Percentiles rank a stretch among this genome's conserved stretches.
phyloP scores from a whole-genome alignment of 2,888 invertebrate species.

The Pseudoips prasinana region DNA sequence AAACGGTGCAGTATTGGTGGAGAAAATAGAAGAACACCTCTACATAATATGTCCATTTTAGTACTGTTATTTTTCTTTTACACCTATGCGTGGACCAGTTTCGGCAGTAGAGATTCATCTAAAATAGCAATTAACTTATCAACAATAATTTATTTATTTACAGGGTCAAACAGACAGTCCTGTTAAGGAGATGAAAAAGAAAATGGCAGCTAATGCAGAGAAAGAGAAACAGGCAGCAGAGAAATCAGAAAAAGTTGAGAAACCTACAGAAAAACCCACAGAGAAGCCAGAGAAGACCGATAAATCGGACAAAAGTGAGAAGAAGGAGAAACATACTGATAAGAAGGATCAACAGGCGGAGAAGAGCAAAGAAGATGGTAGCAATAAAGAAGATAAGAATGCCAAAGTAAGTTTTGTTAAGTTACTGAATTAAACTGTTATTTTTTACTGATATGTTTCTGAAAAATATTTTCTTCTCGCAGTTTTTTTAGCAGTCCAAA shows the following conservation, averaged over 20 bases:
- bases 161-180: slow-evolving; percentile 63
- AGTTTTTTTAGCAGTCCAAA: too few species aligned
- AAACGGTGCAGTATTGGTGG: too few species aligned
- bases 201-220: slow-evolving; percentile 68
- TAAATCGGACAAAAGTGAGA: slow-evolving; percentile 32
- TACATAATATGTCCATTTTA: too few species aligned
- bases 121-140: too few species aligned
- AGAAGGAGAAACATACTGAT: slow-evolving; percentile 34
- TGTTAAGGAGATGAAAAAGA: slow-evolving; percentile 74
- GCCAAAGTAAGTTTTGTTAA: slow-evolving; percentile 59
- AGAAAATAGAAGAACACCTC: too few species aligned
- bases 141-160: too few species aligned
- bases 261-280: slow-evolving; percentile 30
- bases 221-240: slow-evolving; percentile 64
- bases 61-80: too few species aligned
- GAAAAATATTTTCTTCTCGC: too few species aligned
- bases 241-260: slow-evolving; percentile 49
- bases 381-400: slow-evolving; percentile 41
- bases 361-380: slow-evolving; percentile 28
- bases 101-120: too few species aligned
- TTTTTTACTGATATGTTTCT: too few species aligned
- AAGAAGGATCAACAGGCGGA: slow-evolving; percentile 29
- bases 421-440: too few species aligned
- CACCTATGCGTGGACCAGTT: too few species aligned
- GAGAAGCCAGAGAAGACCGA: slow-evolving; percentile 36